Percentiles rank a stretch among this genome's conserved stretches.
These are phyloP conservation scores for Petrocephalus schoutedeni DNA, from an alignment of 2,797 vertebrate species.

Conservation along the genomic window DNA sequence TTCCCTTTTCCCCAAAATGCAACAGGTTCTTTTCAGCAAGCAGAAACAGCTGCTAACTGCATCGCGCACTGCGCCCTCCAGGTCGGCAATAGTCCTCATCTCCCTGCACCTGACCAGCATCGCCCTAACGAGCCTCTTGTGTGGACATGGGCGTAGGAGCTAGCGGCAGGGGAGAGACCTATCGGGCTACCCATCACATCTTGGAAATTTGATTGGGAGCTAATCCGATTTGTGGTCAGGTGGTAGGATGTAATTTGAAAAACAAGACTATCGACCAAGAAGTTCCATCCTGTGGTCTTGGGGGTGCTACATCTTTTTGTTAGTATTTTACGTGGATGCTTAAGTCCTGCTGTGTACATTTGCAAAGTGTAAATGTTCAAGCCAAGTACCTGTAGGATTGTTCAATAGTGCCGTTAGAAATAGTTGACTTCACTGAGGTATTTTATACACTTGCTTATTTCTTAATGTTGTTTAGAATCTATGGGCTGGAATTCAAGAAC, in stretches of 20 bases:
- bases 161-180: not conserved
- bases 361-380: not conserved
- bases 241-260: not conserved
- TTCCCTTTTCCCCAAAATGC: not conserved
- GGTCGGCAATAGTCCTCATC: not conserved
- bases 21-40: not conserved
- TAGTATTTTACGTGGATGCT: not conserved
- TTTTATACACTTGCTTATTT: not conserved
- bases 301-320: not conserved
- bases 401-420: not conserved
- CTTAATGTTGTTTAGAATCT: not conserved
- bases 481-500: not conserved
- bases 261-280: conserved; percentile 1
- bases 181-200: not conserved
- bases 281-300: not conserved
- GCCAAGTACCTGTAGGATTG: not conserved
- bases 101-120: not conserved
- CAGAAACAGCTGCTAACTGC: not conserved
- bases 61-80: not conserved
- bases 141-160: not conserved
- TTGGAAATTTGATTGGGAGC: not conserved
- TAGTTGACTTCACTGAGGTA: not conserved
- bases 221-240: conserved; percentile 6
- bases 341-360: not conserved
- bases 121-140: not conserved